These are phyloP conservation scores for Merluccius polli DNA, from an alignment of 2,797 vertebrate genomes.

Conservation along the genomic window DNA sequence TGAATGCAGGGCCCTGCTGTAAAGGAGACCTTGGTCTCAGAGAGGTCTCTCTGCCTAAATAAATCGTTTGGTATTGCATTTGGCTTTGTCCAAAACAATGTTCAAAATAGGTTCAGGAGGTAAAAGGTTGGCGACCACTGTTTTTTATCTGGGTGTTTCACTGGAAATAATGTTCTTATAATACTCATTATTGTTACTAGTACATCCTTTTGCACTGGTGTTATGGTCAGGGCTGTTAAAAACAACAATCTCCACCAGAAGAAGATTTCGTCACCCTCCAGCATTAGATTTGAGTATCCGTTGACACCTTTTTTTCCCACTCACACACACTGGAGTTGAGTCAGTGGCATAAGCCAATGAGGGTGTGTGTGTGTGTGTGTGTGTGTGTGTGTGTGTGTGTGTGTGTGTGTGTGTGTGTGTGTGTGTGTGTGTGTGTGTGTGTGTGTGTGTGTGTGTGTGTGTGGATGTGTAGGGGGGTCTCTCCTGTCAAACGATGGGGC, in stretches of 20 bases:
- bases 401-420: not conserved
- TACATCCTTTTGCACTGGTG: not conserved
- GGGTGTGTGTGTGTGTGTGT: conserved; percentile 1
- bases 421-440: not conserved
- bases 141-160: not conserved
- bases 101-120: not conserved
- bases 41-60: too few species aligned
- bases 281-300: conserved; percentile 28
- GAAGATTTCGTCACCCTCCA: conserved; percentile 26
- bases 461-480: not conserved
- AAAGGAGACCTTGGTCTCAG: too few species aligned
- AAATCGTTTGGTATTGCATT: not conserved
- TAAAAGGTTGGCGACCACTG: not conserved
- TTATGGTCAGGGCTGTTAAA: conserved; percentile 19
- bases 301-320: conserved; percentile 27
- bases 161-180: not conserved
- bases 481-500: conserved; percentile 5
- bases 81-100: not conserved
- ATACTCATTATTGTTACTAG: not conserved
- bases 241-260: conserved; percentile 3
- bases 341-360: not conserved
- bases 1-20: too few species aligned
- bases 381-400: conserved; percentile 2
- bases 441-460: not conserved
- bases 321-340: not conserved